phyloP scores from a whole-genome alignment of 2,888 invertebrate species.

The Amphipyra berbera region DNA sequence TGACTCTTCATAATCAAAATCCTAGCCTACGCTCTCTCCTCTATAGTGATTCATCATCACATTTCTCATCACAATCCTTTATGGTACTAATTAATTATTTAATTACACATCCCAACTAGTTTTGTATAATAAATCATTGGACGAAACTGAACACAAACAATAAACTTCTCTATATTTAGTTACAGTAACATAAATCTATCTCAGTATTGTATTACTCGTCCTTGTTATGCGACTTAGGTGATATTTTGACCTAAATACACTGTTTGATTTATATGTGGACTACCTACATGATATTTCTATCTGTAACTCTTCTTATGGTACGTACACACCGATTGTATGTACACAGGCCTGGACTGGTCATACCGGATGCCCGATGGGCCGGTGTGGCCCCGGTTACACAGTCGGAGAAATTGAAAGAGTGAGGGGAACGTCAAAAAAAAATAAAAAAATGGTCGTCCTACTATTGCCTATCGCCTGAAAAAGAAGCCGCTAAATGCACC shows the following conservation, averaged over 20 bases:
- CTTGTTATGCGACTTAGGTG: constrained; percentile 23
- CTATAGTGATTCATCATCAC: constrained; percentile 1
- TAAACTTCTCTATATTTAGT: constrained; percentile 23
- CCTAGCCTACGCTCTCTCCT: constrained; percentile 17
- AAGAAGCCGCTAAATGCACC: no score
- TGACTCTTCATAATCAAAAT: not conserved
- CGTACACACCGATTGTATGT: no score
- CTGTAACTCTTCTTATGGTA: not conserved
- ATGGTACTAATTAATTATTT: constrained; percentile 12
- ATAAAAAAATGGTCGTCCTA: no score
- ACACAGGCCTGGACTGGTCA: no score
- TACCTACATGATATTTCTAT: constrained; percentile 2
- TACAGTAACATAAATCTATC: constrained; percentile 23
- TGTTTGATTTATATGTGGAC: constrained; percentile 2
- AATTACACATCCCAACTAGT: constrained; percentile 7
- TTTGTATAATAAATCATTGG: constrained; percentile 21
- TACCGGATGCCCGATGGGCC: no score
- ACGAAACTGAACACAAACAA: not conserved
- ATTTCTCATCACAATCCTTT: constrained; percentile 18
- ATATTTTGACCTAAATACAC: constrained; percentile 29
- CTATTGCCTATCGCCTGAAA: no score
- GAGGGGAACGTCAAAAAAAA: no score
- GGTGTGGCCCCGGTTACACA: no score
- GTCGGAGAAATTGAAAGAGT: no score
- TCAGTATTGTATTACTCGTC: constrained; percentile 38